Base-by-base conservation (phyloP, 2,113 vertebrate genomes). In the Haemorhous mexicanus region DNA sequence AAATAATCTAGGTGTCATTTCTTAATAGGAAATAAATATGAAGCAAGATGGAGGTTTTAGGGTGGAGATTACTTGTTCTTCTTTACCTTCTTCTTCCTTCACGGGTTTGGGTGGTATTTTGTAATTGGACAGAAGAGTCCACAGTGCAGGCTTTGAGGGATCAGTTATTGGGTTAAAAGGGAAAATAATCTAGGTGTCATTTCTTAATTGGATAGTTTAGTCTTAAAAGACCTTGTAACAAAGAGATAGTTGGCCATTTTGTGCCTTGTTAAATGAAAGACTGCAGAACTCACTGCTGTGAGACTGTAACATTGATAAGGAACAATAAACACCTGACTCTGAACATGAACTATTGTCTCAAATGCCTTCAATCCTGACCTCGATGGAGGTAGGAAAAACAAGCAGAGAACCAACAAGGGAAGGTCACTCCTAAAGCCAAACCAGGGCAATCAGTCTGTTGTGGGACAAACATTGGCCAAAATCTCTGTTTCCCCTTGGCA, bases 401-500 rank as follows among this genome's bases (percentile, higher is more conserved):
- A 53, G 28, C 30, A 56, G 21, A n/a, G 21, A 58, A 58, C 13
- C 33, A 58, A n/a, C 33, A 58, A 23, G 13, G 21, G 17, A 61
- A 79, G 4, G 33, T 30, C 21, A 10, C 27, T 75, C 49, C n/a
- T 22, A 44, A n/a, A 70, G 56, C 46, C 2, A 5, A 67, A 62
- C 7, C 56, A 59, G 26, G 22, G 23, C 35, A 28, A 75, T 39
- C 56, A 44, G 58, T 19, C 30, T 37, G 55, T 2, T 47, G 63
- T 27, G 70, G 68, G 50, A 69, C 28, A 86, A 78, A 41, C 32
- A 17, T 1, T 0, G 0, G 16, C 59, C 5, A 22, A 53, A 62
- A 44, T 10, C 55, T 66, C 35, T 11, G 0, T 18, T 49, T 61
- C 44, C 30, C 9, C 33, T 22, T 0, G 6, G 52, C 27, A 72